Percentiles rank a stretch among this genome's conserved stretches.
These are phyloP conservation scores for Chiroxiphia lanceolata DNA, from an alignment of 2,797 vertebrate genomes.

Conservation along the genomic window DNA sequence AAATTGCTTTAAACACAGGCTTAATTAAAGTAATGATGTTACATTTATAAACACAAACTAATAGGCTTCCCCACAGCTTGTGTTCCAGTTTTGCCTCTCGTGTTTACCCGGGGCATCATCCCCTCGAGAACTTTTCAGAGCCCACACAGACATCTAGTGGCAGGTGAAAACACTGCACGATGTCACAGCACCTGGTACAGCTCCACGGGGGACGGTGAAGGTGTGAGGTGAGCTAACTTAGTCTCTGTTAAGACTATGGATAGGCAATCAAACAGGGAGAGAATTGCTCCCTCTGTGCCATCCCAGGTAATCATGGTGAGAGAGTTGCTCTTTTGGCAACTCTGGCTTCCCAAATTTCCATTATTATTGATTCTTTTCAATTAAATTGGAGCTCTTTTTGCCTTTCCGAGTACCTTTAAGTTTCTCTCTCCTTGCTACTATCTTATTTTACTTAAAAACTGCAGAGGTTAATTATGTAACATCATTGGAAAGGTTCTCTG, in stretches of 20 bases:
- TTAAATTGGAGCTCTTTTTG: neutral
- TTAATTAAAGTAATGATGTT: neutral
- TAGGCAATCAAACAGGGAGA: neutral
- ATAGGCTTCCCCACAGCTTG: neutral
- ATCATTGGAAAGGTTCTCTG: neutral
- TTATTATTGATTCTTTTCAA: neutral
- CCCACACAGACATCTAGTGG: constrained; percentile 69
- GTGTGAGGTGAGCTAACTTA: neutral
- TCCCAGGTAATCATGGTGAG: neutral
- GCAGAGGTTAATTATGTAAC: neutral
- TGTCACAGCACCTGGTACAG: neutral
- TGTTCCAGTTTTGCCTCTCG: neutral
- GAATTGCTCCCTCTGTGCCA: neutral
- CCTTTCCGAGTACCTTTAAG: neutral
- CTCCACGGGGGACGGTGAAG: neutral
- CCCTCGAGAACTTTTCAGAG: constrained; percentile 24
- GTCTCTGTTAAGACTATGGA: neutral
- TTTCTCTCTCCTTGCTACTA: neutral
- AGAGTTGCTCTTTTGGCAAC: neutral
- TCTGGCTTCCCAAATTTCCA: neutral
- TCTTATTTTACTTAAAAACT: neutral
- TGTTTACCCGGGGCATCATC: constrained; percentile 30
- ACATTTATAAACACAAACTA: neutral
- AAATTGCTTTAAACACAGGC: neutral
- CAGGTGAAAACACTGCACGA: constrained; percentile 37